Evolutionary conservation across 2,113 vertebrate species (phyloP), one percentile per base, ranked within the genome.

Genomic region (Osmerus eperlanus): DNA sequence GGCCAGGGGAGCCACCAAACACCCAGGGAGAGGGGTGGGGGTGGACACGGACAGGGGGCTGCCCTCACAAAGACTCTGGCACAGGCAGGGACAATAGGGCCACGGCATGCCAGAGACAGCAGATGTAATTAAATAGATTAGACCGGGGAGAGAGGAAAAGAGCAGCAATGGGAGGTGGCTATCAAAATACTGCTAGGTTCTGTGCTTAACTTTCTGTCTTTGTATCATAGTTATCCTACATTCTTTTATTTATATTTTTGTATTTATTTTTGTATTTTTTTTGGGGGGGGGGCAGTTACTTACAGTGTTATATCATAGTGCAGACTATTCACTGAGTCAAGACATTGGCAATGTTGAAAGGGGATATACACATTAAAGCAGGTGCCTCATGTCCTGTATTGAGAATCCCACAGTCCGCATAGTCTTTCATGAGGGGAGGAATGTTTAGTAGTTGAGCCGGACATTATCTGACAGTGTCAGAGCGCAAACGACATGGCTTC

Each of bases 61-160:
- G 59, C 85, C 60, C 83, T 84, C 88, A 91, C 90, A 92, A 91
- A 91, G 89, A 83, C 85, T 78, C 78, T 75, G 71, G 73, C 75
- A 74, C 68, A 55, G 59, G 62, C n/a, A 74, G 54, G 80, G 72
- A 82, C 66, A 81, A 81, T 70, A 67, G 64, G 52, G 1, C 69
- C 68, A 65, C 55, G 18, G 65, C 62, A 67, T 70, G 84, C 81
- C 85, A 75, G 85, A 84, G 89, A 86, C 90, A 87, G 89, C 87
- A 91, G 92, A 90, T 89, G 79, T 90, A 92, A 91, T 92, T 91
- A 90, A 91, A 93, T 90, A 89, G 92, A 92, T 92, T 92, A 91
- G 87, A 88, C 90, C 89, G 70, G 75, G 65, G 68, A 68, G 74
- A 62, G 71, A 61, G 72, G 66, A 79, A 79, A 69, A 51, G 75